Percentiles rank a stretch among this genome's conserved stretches.
Evolutionary conservation across 1,140 invertebrate species (phyloP).

Genomic region (Eumaeus atala): DNA sequence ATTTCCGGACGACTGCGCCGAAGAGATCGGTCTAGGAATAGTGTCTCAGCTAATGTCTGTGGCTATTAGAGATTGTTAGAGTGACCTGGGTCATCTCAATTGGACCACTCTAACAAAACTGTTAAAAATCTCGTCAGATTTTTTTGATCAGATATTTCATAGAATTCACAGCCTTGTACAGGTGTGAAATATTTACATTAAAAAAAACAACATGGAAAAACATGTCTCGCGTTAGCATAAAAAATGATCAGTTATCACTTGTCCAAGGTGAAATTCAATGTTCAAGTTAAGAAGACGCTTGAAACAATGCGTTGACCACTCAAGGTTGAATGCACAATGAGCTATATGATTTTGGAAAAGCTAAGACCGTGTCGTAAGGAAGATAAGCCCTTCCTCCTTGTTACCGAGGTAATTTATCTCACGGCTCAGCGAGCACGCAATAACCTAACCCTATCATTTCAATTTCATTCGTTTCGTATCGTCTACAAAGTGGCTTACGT

Average conservation of each 20-base stretch:
- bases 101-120: no score
- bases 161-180: background rate
- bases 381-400: conserved; percentile 52
- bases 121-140: no score
- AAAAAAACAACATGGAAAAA: background rate
- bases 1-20: no score
- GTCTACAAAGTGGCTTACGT: background rate
- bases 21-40: no score
- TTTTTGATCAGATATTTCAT: no score
- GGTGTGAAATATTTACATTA: background rate
- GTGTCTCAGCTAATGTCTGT: no score
- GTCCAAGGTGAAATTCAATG: conserved; percentile 15
- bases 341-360: conserved; percentile 58
- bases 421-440: conserved; percentile 37
- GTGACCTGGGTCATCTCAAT: no score
- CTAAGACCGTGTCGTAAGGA: conserved; percentile 50
- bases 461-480: conserved; percentile 3
- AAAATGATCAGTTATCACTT: conserved; percentile 10
- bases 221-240: no score
- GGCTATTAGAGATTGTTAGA: no score
- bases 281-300: conserved; percentile 19
- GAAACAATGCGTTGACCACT: conserved; percentile 44
- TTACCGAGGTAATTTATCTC: conserved; percentile 48
- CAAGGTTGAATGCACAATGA: conserved; percentile 53
- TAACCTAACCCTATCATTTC: conserved; percentile 25